Evolutionary conservation across 1,140 invertebrate species (phyloP).

Genomic region (Hyles vespertilio): DNA sequence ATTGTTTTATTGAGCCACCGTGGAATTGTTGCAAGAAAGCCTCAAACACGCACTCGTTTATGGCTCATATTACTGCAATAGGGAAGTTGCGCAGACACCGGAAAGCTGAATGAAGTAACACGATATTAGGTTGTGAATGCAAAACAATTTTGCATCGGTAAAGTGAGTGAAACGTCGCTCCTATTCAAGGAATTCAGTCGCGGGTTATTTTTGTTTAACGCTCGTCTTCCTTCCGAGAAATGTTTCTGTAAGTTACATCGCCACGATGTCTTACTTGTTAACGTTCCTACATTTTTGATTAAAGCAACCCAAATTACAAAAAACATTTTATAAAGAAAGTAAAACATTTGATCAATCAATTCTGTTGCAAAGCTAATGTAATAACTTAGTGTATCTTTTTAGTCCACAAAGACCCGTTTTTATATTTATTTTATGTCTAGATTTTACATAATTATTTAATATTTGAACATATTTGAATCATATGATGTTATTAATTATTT

Average conservation of each 20-base stretch:
- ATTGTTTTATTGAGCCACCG: not conserved
- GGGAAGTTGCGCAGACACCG: constrained; percentile 1
- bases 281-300: too few relatives aligned
- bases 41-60: not conserved
- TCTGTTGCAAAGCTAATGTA: too few relatives aligned
- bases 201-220: constrained; percentile 21
- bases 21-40: constrained; percentile 17
- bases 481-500: too few relatives aligned
- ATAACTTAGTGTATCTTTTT: too few relatives aligned
- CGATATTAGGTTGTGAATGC: not conserved
- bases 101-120: constrained; percentile 1
- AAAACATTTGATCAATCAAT: too few relatives aligned
- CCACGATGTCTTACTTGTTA: too few relatives aligned
- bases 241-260: constrained; percentile 10
- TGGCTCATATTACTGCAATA: not conserved
- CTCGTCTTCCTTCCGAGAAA: constrained; percentile 16
- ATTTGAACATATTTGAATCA: too few relatives aligned
- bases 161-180: constrained; percentile 3
- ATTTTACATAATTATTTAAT: too few relatives aligned
- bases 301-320: too few relatives aligned
- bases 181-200: constrained; percentile 15
- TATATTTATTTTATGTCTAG: too few relatives aligned
- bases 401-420: too few relatives aligned
- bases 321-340: too few relatives aligned
- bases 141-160: constrained; percentile 4